Evolutionary conservation across 2,113 vertebrate species (phyloP).

Genomic region (Zosterops japonicus): DNA sequence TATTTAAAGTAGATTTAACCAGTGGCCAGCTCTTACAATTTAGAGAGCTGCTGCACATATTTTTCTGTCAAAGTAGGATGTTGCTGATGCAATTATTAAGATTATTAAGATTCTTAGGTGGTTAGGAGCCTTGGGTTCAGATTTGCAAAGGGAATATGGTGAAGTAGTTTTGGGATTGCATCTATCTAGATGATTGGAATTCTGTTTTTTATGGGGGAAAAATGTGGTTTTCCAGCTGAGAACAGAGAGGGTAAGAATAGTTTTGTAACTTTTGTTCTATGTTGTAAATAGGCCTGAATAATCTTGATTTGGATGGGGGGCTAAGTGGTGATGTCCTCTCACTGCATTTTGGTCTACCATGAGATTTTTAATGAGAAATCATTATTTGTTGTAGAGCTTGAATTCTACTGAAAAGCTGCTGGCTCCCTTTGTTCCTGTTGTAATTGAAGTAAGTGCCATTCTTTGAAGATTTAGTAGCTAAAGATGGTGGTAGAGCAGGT

Average conservation of each 20-base stretch:
- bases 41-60: neutral
- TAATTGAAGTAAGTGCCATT: conserved; percentile 62
- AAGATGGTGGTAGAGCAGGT: neutral
- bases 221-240: neutral
- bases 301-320: neutral
- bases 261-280: neutral
- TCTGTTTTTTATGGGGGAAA: neutral
- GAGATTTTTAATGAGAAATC: conserved; percentile 3
- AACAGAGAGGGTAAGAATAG: neutral
- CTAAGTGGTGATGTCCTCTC: neutral
- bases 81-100: neutral
- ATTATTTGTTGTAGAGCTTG: conserved; percentile 70
- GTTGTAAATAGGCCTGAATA: neutral
- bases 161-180: neutral
- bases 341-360: neutral
- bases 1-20: neutral
- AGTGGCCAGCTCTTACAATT: neutral
- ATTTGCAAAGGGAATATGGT: neutral
- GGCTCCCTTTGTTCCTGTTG: conserved; percentile 66
- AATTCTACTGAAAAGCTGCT: conserved; percentile 84
- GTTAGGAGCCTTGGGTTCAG: neutral
- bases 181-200: neutral
- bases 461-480: neutral
- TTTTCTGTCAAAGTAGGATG: neutral
- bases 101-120: neutral